Evolutionary conservation across 2,113 vertebrate species (phyloP), one percentile per base, ranked within the genome.

Genomic region (Physeter macrocephalus): DNA sequence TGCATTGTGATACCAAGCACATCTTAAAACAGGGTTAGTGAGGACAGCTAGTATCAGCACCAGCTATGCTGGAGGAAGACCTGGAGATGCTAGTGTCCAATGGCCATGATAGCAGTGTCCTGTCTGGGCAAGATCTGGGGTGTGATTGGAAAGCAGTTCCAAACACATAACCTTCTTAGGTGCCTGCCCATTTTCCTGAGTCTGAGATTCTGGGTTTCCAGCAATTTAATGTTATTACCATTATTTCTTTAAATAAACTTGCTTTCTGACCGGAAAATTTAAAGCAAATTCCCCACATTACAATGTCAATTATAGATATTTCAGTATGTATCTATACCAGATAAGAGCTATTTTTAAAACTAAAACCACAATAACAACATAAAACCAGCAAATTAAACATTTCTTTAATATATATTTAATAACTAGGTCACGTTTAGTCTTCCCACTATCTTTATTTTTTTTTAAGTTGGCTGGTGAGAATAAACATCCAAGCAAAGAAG

Each of bases 181-280:
- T 43, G 3, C 1, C 5, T 72, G 23, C 2, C 8, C 21, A 62
- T 54, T 74, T 94, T 89, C 15, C n/a, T 81, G 54, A 94, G 49
- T 46, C 49, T 43, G 5, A 7, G 61, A 52, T 21, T 41, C 29
- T 84, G 25, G 8, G 27, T 18, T 74, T 93, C 7, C 21, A 14
- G 8, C 10, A 62, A 39, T 86, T 72, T 29, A 36, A 21, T 74
- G 39, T 88, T 23, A 2, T 18, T 3, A 9, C 2, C 39, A 43
- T 2, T 71, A 82, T 74, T 85, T 64, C 23, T 69, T 84, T 81
- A n/a, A 67, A 57, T 85, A 54, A 29, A 67, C 80, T 52, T 84
- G 18, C 8, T 72, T 88, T 67, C 17, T 59, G 21, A 87, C 1
- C 62, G n/a, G 0, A 11, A 39, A 14, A 29, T 43, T 85, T 84